Evolutionary conservation across 2,797 vertebrate species (phyloP).

Genomic region (Pangasius sanitwongsei): DNA sequence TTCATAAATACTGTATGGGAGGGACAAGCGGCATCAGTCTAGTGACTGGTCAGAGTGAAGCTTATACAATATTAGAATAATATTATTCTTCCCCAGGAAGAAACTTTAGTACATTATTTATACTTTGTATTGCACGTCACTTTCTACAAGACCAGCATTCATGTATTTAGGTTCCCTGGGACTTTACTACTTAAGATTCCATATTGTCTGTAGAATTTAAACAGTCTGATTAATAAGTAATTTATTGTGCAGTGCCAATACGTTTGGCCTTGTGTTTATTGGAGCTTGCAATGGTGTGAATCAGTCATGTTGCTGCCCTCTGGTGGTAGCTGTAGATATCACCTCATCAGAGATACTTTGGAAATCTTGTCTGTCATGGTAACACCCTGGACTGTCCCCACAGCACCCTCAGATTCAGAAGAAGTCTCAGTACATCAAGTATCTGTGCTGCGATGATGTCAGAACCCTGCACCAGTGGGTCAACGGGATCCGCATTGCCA

Average conservation of each 20-base stretch:
- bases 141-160: not conserved
- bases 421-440: slow-evolving; percentile 98
- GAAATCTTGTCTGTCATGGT: not conserved
- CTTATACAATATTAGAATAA: not conserved
- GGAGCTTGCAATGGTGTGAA: not conserved
- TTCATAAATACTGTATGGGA: not conserved
- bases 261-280: not conserved
- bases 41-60: not conserved
- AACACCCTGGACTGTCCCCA: slow-evolving; percentile 18
- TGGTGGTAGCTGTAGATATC: slow-evolving; percentile 35
- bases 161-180: not conserved
- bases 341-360: not conserved
- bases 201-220: not conserved
- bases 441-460: slow-evolving; percentile 95
- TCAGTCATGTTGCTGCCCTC: slow-evolving; percentile 26
- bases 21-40: not conserved
- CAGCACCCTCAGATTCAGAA: slow-evolving; percentile 99
- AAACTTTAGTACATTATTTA: not conserved
- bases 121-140: not conserved
- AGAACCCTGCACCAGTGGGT: slow-evolving; percentile 98
- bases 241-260: not conserved
- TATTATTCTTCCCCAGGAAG: not conserved
- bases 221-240: not conserved
- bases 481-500: slow-evolving; percentile 95
- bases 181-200: not conserved